Evolutionary conservation across 2,888 invertebrate genomes (phyloP), one percentile per base, ranked within the genome.

Genomic region (Germaria angustata): DNA sequence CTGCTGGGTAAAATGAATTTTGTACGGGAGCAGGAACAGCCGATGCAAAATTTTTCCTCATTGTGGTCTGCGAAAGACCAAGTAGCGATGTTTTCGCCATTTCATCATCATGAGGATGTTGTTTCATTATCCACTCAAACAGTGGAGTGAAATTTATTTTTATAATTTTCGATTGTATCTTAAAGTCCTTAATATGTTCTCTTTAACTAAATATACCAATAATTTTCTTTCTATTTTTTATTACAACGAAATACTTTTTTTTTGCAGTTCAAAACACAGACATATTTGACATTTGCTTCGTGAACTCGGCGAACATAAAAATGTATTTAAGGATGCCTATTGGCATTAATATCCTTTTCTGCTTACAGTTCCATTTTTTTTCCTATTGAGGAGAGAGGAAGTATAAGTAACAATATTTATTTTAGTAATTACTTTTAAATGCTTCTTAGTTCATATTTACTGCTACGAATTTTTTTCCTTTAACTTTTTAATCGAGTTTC

Each of bases 301-400:
- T 39, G 36, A 57, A 76, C n/a, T 20, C 11, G 11, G 0, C 15
- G 28, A 28, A 28, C 3, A 28, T 5, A 28, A 28, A 5, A 28
- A 28, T 28, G 28, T 5, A 28, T 28, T 28, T 57, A 57, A 39
- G 63, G 49, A 68, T 71, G 82, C 79, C 79, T 79, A 71, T 75
- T 79, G 82, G 82, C 79, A 69, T 51, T 75, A 82, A 82, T 69
- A 75, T 75, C 78, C 78, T 69, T 57, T 49, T 73, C 34, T 34
- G 9, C 15, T 49, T 36, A 24, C 39, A 17, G 24, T 53, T 51
- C 51, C 13, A 32, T 34, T 51, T 24, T 7, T 34, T 44, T 53
- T 32, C 24, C 39, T 36, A 28, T 28, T 22, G 11, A 49, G 22
- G 15, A 7, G 11, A 2, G 1, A 8, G 41, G 51, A 51, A 53